These are phyloP conservation scores for Megaceryle alcyon DNA, from an alignment of 2,797 vertebrate genomes.

Conservation along the genomic window DNA sequence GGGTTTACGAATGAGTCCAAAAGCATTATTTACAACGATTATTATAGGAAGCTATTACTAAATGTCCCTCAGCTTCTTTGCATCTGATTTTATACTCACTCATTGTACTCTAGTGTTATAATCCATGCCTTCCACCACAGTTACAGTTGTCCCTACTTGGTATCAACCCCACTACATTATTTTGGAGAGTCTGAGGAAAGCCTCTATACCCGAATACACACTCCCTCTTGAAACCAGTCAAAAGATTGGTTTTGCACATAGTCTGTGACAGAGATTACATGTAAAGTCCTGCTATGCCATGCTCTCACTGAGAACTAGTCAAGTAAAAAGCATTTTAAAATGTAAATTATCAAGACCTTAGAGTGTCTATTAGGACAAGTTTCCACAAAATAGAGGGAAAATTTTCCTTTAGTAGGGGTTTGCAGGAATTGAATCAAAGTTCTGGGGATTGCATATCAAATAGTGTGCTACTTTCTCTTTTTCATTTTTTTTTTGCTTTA, in stretches of 20 bases:
- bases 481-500: background rate
- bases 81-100: background rate
- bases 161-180: background rate
- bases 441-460: background rate
- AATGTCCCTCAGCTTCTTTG: background rate
- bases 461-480: background rate
- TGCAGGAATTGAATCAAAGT: background rate
- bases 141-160: background rate
- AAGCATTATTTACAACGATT: background rate
- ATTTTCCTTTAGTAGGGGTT: background rate
- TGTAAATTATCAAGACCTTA: background rate
- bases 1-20: background rate
- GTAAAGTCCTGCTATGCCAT: background rate
- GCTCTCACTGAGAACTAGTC: background rate
- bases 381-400: conserved; percentile 10
- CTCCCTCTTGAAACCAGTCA: background rate
- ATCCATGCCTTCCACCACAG: accelerated
- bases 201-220: background rate
- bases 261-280: background rate
- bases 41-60: background rate
- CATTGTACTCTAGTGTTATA: background rate
- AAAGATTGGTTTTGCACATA: background rate
- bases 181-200: background rate
- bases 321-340: conserved; percentile 2
- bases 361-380: background rate